A percentile compares a stretch with the other conserved stretches of the same genome.
phyloP scores from a whole-genome alignment of 2,888 invertebrate genomes.

The Geotrupes spiniger region DNA sequence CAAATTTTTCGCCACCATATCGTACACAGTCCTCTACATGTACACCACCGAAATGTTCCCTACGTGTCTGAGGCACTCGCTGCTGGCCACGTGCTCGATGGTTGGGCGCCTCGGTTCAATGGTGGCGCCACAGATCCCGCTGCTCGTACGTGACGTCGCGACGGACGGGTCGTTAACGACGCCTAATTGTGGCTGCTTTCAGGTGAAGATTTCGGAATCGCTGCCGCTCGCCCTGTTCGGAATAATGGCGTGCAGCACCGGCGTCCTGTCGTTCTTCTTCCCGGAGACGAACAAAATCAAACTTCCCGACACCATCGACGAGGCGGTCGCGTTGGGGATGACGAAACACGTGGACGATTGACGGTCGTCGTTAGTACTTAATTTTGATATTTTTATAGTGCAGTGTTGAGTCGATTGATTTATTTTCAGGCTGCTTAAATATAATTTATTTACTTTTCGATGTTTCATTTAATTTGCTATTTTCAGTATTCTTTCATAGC shows the following conservation, averaged over 20 bases:
- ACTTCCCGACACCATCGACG: constrained; percentile 60
- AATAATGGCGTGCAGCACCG: constrained; percentile 55
- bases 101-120: constrained; percentile 68
- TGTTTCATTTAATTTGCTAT: too few relatives aligned
- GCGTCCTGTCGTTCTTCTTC: constrained; percentile 57
- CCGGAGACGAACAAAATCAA: constrained; percentile 62
- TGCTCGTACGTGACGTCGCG: constrained; percentile 52
- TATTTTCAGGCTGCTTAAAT: not conserved
- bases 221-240: constrained; percentile 62
- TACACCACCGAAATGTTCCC: constrained; percentile 72
- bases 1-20: constrained; percentile 64
- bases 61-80: constrained; percentile 62
- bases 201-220: constrained; percentile 53
- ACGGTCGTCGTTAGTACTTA: too few relatives aligned
- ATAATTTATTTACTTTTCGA: not conserved
- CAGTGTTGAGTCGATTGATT: too few relatives aligned
- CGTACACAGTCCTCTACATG: constrained; percentile 66
- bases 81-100: constrained; percentile 67
- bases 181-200: constrained; percentile 30
- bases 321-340: constrained; percentile 50
- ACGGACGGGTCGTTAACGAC: not conserved
- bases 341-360: constrained; percentile 1
- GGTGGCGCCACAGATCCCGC: constrained; percentile 67
- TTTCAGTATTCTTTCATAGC: too few relatives aligned
- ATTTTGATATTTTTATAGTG: too few relatives aligned